Evolutionary conservation across 1,140 invertebrate species (phyloP).

Genomic region (Achatina immaculata): DNA sequence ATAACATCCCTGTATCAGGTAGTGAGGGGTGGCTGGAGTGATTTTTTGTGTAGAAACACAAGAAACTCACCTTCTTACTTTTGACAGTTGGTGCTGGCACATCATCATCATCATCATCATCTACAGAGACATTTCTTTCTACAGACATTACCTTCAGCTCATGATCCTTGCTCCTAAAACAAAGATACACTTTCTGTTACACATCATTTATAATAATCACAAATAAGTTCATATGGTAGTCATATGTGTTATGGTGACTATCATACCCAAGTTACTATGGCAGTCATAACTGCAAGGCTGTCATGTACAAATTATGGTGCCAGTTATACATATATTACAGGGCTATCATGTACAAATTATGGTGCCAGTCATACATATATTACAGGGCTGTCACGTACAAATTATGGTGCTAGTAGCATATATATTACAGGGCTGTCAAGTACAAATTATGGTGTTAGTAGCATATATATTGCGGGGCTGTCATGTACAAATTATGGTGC

Average conservation of each 20-base stretch:
- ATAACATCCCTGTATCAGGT: not conserved
- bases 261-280: not conserved
- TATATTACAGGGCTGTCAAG: too few relatives aligned
- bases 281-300: not conserved
- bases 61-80: slow-evolving; percentile 51
- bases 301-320: not conserved
- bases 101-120: slow-evolving; percentile 76
- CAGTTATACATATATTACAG: not conserved
- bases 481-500: too few relatives aligned
- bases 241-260: not conserved
- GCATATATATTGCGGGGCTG: too few relatives aligned
- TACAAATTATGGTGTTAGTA: too few relatives aligned
- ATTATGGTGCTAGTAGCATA: too few relatives aligned
- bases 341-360: too few relatives aligned
- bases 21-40: not conserved
- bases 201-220: not conserved
- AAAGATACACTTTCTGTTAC: not conserved
- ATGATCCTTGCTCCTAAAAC: slow-evolving; percentile 64
- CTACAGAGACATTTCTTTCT: slow-evolving; percentile 62
- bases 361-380: too few relatives aligned
- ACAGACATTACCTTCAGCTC: slow-evolving; percentile 49
- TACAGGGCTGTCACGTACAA: too few relatives aligned
- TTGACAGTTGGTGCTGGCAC: slow-evolving; percentile 72
- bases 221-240: not conserved
- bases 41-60: not conserved